Percentiles rank a stretch among this genome's conserved stretches.
Conservation (phyloP, 2,888 invertebrate genomes). For the Mongoloraphidia duomilia region DNA sequence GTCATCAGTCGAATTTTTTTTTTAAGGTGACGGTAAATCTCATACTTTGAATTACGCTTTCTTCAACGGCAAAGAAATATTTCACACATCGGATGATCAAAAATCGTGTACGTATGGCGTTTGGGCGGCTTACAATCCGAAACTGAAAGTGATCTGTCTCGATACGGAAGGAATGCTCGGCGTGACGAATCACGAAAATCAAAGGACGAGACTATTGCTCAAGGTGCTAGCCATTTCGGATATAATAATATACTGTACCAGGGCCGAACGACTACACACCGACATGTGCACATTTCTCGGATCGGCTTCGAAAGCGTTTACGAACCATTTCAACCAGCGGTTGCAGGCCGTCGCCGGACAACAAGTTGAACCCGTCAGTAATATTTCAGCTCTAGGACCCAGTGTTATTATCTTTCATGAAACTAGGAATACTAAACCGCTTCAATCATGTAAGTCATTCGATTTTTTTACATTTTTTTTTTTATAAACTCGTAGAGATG, state of each 20-base stretch:
- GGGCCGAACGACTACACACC: slow-evolving; percentile 56
- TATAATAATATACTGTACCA: slow-evolving; percentile 60
- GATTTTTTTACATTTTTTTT: neutral
- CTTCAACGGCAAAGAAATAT: slow-evolving; percentile 46
- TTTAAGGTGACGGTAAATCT: slow-evolving; percentile 57
- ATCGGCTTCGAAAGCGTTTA: slow-evolving; percentile 59
- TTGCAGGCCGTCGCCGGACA: slow-evolving; percentile 23
- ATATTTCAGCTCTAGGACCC: slow-evolving; percentile 48
- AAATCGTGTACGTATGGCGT: slow-evolving; percentile 62
- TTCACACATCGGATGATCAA: slow-evolving; percentile 51
- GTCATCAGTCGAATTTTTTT: no score
- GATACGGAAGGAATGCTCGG: slow-evolving; percentile 73
- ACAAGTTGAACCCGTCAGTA: slow-evolving; percentile 27
- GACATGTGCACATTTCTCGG: slow-evolving; percentile 67
- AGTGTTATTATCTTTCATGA: slow-evolving; percentile 68
- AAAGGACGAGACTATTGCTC: slow-evolving; percentile 51
- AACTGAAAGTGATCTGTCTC: slow-evolving; percentile 48
- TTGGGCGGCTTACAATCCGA: slow-evolving; percentile 58
- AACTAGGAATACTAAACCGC: slow-evolving; percentile 53
- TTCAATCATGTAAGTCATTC: slow-evolving; percentile 35
- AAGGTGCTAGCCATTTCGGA: slow-evolving; percentile 74
- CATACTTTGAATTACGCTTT: slow-evolving; percentile 58
- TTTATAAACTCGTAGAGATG: neutral
- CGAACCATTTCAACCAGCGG: slow-evolving; percentile 42
- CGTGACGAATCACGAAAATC: slow-evolving; percentile 41